These are phyloP conservation scores for Otolemur garnettii DNA, from an alignment of 2,113 vertebrate genomes.

Conservation along the genomic window DNA sequence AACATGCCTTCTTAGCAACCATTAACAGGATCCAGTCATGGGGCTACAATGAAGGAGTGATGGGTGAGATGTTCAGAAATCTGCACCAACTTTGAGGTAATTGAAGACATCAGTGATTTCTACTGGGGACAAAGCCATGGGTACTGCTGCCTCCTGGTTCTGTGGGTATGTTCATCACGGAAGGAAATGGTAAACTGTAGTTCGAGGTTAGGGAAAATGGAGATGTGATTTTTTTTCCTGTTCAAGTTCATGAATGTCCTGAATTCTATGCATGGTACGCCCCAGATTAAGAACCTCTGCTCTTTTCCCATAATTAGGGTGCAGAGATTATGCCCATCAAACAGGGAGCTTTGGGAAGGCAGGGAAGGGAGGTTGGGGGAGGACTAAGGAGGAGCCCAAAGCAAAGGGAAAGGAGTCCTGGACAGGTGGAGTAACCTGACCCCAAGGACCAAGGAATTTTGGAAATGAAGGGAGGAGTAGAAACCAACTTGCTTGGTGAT, in stretches of 20 bases:
- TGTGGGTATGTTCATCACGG: too few relatives aligned
- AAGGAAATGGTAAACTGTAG: not conserved
- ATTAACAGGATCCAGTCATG: not conserved
- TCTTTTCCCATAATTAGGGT: not conserved
- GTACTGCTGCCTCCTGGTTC: not conserved
- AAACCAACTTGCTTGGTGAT: not conserved
- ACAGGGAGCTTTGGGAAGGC: not conserved
- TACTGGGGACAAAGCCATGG: fast-evolving
- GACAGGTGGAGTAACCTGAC: not conserved
- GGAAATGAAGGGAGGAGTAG: not conserved
- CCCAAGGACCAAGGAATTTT: not conserved
- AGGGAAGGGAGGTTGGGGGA: not conserved
- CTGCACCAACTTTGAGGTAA: not conserved
- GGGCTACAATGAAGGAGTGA: not conserved
- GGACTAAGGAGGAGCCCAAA: not conserved
- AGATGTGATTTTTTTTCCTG: not conserved
- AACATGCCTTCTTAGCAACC: not conserved
- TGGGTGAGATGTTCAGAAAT: not conserved
- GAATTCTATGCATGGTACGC: not conserved
- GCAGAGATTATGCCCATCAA: too few relatives aligned
- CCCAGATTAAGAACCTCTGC: not conserved
- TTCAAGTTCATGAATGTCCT: not conserved
- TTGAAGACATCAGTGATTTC: not conserved
- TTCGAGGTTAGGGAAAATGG: not conserved
- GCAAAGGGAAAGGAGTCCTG: not conserved